Conservation (phyloP, 2,888 invertebrate species). For the Cartodere bifasciata region DNA sequence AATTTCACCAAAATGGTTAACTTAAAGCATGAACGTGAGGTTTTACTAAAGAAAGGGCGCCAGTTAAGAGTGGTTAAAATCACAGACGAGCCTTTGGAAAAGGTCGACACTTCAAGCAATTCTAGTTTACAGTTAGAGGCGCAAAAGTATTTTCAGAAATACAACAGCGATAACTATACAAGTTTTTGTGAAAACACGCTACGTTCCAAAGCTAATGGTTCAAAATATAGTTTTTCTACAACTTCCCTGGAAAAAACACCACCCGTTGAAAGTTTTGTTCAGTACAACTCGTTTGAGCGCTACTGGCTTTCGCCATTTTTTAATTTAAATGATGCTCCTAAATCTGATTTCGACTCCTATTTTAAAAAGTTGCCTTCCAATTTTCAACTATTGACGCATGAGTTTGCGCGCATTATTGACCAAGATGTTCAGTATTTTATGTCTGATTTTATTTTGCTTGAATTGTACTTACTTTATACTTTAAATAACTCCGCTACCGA, state of each 20-base stretch:
- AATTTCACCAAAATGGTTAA: constrained; percentile 14
- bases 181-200: too few species aligned
- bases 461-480: constrained; percentile 20
- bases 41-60: constrained; percentile 7
- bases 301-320: constrained; percentile 25
- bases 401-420: constrained; percentile 27
- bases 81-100: too few species aligned
- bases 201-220: too few species aligned
- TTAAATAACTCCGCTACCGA: neutral
- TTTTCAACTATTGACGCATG: constrained; percentile 25
- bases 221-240: too few species aligned
- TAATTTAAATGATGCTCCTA: constrained; percentile 15
- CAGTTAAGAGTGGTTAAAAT: constrained; percentile 4
- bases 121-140: too few species aligned
- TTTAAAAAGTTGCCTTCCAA: constrained; percentile 20
- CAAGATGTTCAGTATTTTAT: constrained; percentile 23
- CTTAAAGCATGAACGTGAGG: constrained; percentile 7
- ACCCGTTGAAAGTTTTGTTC: too few species aligned
- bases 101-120: too few species aligned
- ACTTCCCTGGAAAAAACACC: too few species aligned
- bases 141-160: too few species aligned
- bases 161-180: too few species aligned
- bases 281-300: constrained; percentile 26
- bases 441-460: constrained; percentile 23
- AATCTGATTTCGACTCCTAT: constrained; percentile 18